Evolutionary conservation across 1,140 invertebrate species (phyloP).

Genomic region (Drosophila jambulina): DNA sequence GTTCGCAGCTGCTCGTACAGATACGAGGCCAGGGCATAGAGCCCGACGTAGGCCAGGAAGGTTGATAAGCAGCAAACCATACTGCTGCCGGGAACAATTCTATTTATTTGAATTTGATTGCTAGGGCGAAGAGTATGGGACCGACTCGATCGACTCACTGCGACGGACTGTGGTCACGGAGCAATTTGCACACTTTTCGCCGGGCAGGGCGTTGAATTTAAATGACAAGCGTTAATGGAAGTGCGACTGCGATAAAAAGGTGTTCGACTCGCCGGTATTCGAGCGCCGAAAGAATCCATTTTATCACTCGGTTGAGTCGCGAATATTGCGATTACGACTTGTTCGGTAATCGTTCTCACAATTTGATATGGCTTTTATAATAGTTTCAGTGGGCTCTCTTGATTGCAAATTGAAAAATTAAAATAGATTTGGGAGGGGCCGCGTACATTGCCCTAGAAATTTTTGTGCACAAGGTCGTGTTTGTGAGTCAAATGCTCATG

Average conservation of each 20-base stretch:
- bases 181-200: constrained; percentile 22
- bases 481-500: background rate
- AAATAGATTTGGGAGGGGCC: background rate
- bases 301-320: constrained; percentile 7
- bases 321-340: constrained; percentile 7
- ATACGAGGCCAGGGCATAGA: constrained; percentile 54
- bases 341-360: constrained; percentile 8
- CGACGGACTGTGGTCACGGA: constrained; percentile 36
- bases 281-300: constrained; percentile 25
- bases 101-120: constrained; percentile 7
- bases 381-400: constrained; percentile 17
- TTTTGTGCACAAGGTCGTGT: constrained; percentile 31
- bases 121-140: constrained; percentile 8
- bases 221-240: constrained; percentile 40
- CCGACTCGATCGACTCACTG: constrained; percentile 25
- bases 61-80: constrained; percentile 44
- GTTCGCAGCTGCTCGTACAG: constrained; percentile 70
- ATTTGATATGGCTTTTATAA: constrained; percentile 1
- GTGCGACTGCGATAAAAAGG: constrained; percentile 39
- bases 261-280: constrained; percentile 40
- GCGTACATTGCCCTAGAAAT: constrained; percentile 27
- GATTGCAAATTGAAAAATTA: constrained; percentile 31
- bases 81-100: background rate
- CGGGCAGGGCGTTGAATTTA: constrained; percentile 48
- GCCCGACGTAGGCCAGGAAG: constrained; percentile 53